A percentile compares a stretch with the other conserved stretches of the same genome.
Conservation (phyloP, 2,797 vertebrate species). For the Hyperoplus immaculatus region DNA sequence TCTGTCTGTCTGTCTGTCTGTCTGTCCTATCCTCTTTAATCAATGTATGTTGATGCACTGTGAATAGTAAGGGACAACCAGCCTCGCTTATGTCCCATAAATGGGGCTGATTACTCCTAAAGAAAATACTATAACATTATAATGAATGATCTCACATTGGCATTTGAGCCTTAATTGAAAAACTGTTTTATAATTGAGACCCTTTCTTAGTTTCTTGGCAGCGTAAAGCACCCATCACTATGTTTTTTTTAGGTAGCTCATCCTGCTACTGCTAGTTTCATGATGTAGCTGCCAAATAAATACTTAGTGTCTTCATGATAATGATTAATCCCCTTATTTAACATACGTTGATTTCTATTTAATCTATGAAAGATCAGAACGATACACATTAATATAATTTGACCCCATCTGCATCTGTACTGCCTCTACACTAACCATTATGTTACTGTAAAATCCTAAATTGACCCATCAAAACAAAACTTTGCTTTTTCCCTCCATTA, state of each 20-base stretch:
- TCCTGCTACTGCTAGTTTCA: slow-evolving; percentile 5
- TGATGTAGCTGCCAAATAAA: slow-evolving; percentile 24
- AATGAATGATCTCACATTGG: neutral
- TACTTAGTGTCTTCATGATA: neutral
- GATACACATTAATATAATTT: neutral
- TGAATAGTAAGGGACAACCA: neutral
- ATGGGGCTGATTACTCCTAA: neutral
- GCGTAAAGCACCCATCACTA: neutral
- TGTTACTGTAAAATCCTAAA: neutral
- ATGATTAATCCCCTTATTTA: neutral
- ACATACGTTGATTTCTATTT: neutral
- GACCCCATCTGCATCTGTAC: neutral
- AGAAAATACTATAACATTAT: too few relatives aligned
- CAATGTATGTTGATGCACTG: neutral
- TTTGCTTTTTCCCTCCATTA: slow-evolving; percentile 58
- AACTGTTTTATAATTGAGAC: neutral
- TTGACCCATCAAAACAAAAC: neutral
- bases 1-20: slow-evolving; percentile 6
- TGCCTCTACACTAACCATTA: neutral
- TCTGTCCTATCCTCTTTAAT: neutral
- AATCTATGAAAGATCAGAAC: neutral
- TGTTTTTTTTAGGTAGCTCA: slow-evolving; percentile 49
- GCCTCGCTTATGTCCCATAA: neutral
- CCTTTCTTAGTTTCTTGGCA: neutral
- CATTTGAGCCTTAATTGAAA: neutral